Evolutionary conservation across 2,113 vertebrate genomes (phyloP).

Genomic region (Cygnus atratus): DNA sequence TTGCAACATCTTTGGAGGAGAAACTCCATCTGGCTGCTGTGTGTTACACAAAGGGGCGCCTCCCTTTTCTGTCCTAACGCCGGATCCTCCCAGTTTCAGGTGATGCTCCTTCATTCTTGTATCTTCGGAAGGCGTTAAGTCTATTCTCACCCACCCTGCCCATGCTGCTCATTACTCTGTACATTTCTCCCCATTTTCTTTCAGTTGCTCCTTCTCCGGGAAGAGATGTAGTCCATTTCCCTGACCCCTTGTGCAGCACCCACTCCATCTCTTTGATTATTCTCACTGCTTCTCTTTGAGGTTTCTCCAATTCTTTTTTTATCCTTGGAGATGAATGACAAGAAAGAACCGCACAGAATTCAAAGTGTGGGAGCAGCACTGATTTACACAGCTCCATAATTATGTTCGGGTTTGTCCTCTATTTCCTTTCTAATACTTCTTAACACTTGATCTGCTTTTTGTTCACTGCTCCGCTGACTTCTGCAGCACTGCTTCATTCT

Average conservation of each 20-base stretch:
- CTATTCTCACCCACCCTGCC: not conserved
- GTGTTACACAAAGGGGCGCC: not conserved
- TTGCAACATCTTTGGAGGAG: not conserved
- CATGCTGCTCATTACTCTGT: not conserved
- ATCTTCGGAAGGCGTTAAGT: not conserved
- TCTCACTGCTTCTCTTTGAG: not conserved
- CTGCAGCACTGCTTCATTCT: not conserved
- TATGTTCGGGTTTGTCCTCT: constrained; percentile 11
- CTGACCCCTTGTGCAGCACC: not conserved
- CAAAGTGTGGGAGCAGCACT: not conserved
- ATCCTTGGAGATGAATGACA: not conserved
- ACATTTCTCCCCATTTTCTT: not conserved
- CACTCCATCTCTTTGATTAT: not conserved
- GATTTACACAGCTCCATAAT: constrained; percentile 33
- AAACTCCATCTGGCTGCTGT: not conserved
- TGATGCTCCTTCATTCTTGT: not conserved
- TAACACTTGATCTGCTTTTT: constrained; percentile 9
- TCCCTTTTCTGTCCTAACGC: not conserved
- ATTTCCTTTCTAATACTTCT: constrained; percentile 17
- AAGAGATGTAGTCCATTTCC: not conserved
- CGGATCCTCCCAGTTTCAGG: not conserved
- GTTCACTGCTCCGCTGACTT: not conserved
- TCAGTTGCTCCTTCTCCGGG: not conserved
- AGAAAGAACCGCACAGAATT: not conserved
- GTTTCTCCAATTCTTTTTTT: not conserved